Conservation (phyloP, 2,797 vertebrate genomes). For the Ciconia nigra region DNA sequence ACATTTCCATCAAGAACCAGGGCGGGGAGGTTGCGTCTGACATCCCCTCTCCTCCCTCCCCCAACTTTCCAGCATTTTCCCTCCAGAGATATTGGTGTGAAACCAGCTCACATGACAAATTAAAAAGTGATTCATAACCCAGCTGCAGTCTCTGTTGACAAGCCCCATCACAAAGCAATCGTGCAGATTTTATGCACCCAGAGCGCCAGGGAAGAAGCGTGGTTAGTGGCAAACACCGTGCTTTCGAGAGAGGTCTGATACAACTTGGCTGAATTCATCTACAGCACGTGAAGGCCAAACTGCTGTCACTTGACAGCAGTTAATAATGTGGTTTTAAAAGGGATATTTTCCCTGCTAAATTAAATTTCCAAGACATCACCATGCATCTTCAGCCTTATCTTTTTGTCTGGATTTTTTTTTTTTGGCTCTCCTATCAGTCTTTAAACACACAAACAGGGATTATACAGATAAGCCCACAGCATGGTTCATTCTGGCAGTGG, state of each 20-base stretch:
- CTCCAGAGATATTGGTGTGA: slow-evolving; percentile 37
- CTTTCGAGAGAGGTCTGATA: not conserved
- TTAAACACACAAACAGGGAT: not conserved
- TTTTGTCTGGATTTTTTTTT: not conserved
- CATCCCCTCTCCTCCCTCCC: not conserved
- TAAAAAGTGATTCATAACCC: slow-evolving; percentile 38
- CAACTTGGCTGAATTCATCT: not conserved
- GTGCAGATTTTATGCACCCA: not conserved
- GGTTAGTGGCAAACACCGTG: not conserved
- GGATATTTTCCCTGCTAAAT: slow-evolving; percentile 17
- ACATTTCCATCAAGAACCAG: not conserved
- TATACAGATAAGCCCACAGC: not conserved
- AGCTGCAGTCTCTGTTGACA: slow-evolving; percentile 28
- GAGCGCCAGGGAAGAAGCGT: not conserved
- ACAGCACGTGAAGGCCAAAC: not conserved
- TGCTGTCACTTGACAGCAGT: slow-evolving; percentile 4
- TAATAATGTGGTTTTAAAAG: slow-evolving; percentile 7
- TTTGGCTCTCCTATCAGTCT: not conserved
- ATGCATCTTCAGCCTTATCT: slow-evolving; percentile 8
- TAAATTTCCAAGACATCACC: slow-evolving; percentile 12
- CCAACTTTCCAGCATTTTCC: not conserved
- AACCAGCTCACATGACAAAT: slow-evolving; percentile 34
- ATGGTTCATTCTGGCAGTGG: not conserved
- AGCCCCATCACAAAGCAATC: not conserved
- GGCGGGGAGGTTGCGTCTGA: not conserved